Evolutionary conservation across 2,113 vertebrate genomes (phyloP), one percentile per base, ranked within the genome.

Genomic region (Cinclus mexicanus): DNA sequence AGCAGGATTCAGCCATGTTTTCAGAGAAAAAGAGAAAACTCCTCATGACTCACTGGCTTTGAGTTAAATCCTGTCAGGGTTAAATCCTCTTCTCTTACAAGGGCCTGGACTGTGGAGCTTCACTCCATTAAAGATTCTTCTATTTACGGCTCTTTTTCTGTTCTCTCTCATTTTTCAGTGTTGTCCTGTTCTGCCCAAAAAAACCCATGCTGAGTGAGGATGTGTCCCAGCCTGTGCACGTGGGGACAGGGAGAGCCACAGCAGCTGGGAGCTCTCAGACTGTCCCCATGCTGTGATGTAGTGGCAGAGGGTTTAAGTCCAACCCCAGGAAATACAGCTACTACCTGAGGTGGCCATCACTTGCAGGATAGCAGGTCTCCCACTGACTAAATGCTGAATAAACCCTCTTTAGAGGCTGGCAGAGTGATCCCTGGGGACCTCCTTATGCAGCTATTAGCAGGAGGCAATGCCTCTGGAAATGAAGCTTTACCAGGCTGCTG

Each of bases 161-260:
- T 65, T 87, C 31, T 25, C 20, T 87, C 44, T 77, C 5, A 19
- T 79, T 93, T 92, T 74, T 87, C 44, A 47, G 59, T 41, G 14
- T 23, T 70, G 28, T 47, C n/a, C 26, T 1, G 0, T 33, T 60
- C 60, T 87, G 31, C 39, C 21, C 28, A 8, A 67, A 79, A 75
- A 37, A 6, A 1, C 19, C 0, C 1, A 0, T 24, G 7, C 8
- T 63, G 52, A 46, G 37, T 0, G 0, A 69, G n/a, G 31, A 28
- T 2, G 2, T 53, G 14, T 37, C 10, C 22, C 74, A 90, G 53
- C n/a, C 53, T 39, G 12, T 33, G 50, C 31, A 7, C 1, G 0
- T 31, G 47, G 13, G 41, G 47, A 60, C 39, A 28, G 0, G 2
- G n/a, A 37, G 47, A 85, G 49, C 23, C 20, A 23, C 29, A 7